Conservation (phyloP, 2,113 vertebrate genomes). For the Indicator indicator region DNA sequence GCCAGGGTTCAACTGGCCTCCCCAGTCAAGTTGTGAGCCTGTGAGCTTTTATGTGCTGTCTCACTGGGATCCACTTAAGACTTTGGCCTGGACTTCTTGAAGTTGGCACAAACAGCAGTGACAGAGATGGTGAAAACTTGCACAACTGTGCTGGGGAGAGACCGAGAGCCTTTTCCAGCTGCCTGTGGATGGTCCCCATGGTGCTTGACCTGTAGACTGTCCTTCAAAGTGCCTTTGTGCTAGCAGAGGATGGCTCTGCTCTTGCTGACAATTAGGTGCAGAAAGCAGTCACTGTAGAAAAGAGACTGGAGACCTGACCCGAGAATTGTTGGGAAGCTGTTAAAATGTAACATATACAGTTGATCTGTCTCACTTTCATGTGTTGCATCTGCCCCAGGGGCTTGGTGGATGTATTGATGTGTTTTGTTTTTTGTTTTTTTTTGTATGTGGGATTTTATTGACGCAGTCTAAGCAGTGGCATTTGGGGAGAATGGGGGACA, state of each 20-base stretch:
- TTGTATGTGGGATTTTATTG: not conserved
- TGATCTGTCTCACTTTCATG: not conserved
- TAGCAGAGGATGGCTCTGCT: not conserved
- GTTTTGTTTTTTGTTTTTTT: not conserved
- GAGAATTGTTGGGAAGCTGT: not conserved
- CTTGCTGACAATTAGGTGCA: not conserved
- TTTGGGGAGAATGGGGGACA: not conserved
- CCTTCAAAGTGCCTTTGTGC: not conserved
- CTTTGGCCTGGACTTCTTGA: not conserved
- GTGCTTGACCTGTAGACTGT: not conserved
- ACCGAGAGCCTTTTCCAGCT: not conserved
- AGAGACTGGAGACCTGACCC: not conserved
- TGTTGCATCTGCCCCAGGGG: not conserved
- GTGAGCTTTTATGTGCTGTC: not conserved
- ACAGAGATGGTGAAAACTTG: not conserved
- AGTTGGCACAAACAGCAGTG: not conserved
- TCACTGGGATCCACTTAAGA: not conserved
- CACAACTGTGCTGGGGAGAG: not conserved
- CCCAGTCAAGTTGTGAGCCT: not conserved
- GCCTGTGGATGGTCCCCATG: conserved; percentile 29
- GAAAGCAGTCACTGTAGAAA: conserved; percentile 2
- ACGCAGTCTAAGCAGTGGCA: not conserved
- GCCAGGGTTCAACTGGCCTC: not conserved
- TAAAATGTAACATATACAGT: not conserved
- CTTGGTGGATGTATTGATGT: not conserved